Percentiles rank a stretch among this genome's conserved stretches.
Evolutionary conservation across 2,113 vertebrate genomes (phyloP).

Genomic region (Dascyllus trimaculatus): DNA sequence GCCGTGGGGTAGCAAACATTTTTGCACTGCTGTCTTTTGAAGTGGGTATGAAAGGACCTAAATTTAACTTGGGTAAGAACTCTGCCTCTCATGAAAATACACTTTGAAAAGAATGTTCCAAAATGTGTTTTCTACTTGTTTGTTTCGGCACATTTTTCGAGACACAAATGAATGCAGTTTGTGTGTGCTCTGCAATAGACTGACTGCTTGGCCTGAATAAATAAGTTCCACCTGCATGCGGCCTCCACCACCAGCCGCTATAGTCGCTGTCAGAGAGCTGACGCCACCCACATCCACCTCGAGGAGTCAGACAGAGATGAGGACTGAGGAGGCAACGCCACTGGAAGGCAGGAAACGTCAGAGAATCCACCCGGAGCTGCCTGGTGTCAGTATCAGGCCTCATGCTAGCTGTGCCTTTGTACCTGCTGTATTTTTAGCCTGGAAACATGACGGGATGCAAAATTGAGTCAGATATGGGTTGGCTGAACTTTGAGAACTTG

Average conservation of each 20-base stretch:
- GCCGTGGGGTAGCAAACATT: slow-evolving; percentile 41
- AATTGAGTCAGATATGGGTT: slow-evolving; percentile 33
- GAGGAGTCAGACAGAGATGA: slow-evolving; percentile 48
- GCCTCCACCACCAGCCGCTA: slow-evolving; percentile 18
- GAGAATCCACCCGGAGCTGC: slow-evolving; percentile 50
- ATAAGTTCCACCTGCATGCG: slow-evolving; percentile 41
- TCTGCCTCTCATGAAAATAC: slow-evolving; percentile 34
- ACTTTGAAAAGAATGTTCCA: slow-evolving; percentile 17
- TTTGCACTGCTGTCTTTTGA: slow-evolving; percentile 46
- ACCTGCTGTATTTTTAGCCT: slow-evolving; percentile 51
- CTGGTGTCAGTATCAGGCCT: slow-evolving; percentile 54
- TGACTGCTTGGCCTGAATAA: slow-evolving; percentile 45
- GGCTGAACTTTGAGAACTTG: slow-evolving; percentile 32
- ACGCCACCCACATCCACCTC: slow-evolving; percentile 54
- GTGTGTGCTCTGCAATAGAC: slow-evolving; percentile 5
- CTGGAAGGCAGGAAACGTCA: slow-evolving; percentile 32
- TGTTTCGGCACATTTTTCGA: slow-evolving; percentile 21
- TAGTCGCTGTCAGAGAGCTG: slow-evolving; percentile 45
- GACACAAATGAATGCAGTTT: slow-evolving; percentile 13
- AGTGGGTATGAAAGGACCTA: slow-evolving; percentile 32
- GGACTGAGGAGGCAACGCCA: slow-evolving; percentile 32
- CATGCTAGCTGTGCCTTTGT: slow-evolving; percentile 29
- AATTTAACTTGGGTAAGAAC: slow-evolving; percentile 37
- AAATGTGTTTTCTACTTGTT: slow-evolving; percentile 25
- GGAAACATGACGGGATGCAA: neutral